Base-by-base conservation (phyloP, 2,888 invertebrate species). In the Strigamia transsilvanica region DNA sequence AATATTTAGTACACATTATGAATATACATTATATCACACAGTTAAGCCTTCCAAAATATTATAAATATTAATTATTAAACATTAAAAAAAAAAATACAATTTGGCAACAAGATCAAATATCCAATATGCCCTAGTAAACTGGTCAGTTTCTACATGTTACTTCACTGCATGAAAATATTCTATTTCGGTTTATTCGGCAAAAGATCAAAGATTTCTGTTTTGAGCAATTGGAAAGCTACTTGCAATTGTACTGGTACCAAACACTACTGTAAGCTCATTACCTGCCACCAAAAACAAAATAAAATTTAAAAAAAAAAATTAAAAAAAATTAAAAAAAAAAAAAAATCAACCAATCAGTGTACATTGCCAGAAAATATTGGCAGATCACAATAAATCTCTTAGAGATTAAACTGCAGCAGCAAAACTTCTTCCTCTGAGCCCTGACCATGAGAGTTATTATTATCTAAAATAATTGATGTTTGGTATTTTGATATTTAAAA, bases 1-100 rank as follows among this genome's bases (percentile, higher is more conserved):
- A 61, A 61, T 61, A 61, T 61, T 61, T 61, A 61, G 61, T 61
- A 61, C 61, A 61, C 61, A 61, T 56, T 56, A 56, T 61, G 61
- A 61, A 61, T 61, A 61, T 61, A 61, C 21, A 61, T 9, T 61
- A 61, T 9, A 38, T 61, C 61, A 61, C 61, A 61, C 61, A 61
- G 10, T 61, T 61, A 61, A n/a, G 61, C 23, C 21, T 61, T 15
- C 61, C 7, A 61, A 61, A 18, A n/a, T 18, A 10, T 61, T 61
- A n/a, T 23, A 61, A 23, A 23, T 61, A 61, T 61, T 61, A 51
- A 13, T 13, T 51, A 51, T 23, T 61, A 61, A 61, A 61, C 3
- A 46, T 46, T 46, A 12, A 12, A 9, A 46, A 61, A 61, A 61
- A 12, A 9, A 46, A 61, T 18, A 61, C 12, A 61, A 9, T 61